Base-by-base conservation (phyloP, 2,113 vertebrate species). In the Anoplopoma fimbria region DNA sequence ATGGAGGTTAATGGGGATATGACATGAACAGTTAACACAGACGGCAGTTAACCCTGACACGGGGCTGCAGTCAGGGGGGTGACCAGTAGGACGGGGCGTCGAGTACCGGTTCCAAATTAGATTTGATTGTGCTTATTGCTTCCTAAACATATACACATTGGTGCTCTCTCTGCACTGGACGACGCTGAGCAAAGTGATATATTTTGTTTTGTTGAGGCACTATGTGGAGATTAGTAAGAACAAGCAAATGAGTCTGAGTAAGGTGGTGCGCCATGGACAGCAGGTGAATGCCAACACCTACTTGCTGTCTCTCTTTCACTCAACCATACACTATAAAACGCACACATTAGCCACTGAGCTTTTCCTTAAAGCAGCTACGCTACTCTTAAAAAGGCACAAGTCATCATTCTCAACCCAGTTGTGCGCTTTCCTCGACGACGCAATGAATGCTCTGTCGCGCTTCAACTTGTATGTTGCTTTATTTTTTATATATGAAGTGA, bases 1-100 rank as follows among this genome's bases (percentile, higher is more conserved):
- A 88, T 84, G 81, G 87, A 93, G 92, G 92, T 93, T 95, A 95
- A 95, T 94, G 92, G 88, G 92, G 91, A 93, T 90, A 93, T 87
- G 93, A 95, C 95, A 94, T 77, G 92, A 89, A 87, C 88, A 87
- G 89, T 93, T 94, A 95, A 95, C 95, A 94, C 90, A 86, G 86
- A 89, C 74, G 49, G 88, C 91, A 92, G 92, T 94, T 95, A 94
- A 95, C 93, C 93, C 88, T 58, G 84, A 92, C 90, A 91, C 85
- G 1, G 75, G 82, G 73, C 53, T 64, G 75, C 33, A 73, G 87
- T 21, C 23, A 4, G 75, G 61, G 75, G 75, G 82, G 74, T 53
- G 8, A 29, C n/a, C n/a, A n/a, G 21, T 10, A 10, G 57, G 27
- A 4, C n/a, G 6, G 45, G 71, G 83, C 70, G 3, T 25, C 4